A percentile compares a stretch with the other conserved stretches of the same genome.
Evolutionary conservation across 1,140 invertebrate genomes (phyloP).

Genomic region (Pseudomyrmex sp.): DNA sequence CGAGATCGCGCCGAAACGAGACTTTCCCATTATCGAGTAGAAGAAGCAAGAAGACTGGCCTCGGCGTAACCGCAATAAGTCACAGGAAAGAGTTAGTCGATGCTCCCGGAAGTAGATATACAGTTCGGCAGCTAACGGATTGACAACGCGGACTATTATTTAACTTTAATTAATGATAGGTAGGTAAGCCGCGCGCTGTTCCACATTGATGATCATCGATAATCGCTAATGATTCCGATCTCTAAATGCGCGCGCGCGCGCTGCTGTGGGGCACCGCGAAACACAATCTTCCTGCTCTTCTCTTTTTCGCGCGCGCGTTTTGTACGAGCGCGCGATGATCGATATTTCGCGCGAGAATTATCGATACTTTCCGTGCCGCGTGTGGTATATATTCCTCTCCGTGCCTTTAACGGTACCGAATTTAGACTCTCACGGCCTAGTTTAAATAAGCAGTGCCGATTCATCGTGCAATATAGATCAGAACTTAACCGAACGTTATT

Average conservation of each 20-base stretch:
- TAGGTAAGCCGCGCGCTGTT: slow-evolving; percentile 47
- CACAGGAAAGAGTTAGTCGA: slow-evolving; percentile 53
- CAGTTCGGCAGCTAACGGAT: slow-evolving; percentile 48
- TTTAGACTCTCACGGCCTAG: slow-evolving; percentile 40
- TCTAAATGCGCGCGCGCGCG: slow-evolving; percentile 15
- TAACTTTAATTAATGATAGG: slow-evolving; percentile 71
- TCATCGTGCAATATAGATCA: neutral
- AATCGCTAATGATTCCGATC: slow-evolving; percentile 70
- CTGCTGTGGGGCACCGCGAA: slow-evolving; percentile 56
- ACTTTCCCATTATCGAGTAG: slow-evolving; percentile 49
- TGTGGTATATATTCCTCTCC: slow-evolving; percentile 22
- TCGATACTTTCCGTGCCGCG: slow-evolving; percentile 10
- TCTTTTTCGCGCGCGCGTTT: slow-evolving; percentile 4
- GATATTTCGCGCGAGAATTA: slow-evolving; percentile 23
- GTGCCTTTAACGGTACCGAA: slow-evolving; percentile 51
- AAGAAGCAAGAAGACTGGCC: neutral
- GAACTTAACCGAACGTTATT: neutral
- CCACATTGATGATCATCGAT: slow-evolving; percentile 72
- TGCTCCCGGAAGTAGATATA: slow-evolving; percentile 65
- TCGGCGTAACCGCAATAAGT: slow-evolving; percentile 52
- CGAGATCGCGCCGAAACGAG: slow-evolving; percentile 37
- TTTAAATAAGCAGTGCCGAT: neutral
- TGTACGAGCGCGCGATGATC: slow-evolving; percentile 28
- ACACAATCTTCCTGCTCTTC: slow-evolving; percentile 28
- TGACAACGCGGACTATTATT: slow-evolving; percentile 67